Evolutionary conservation across 2,797 vertebrate genomes (phyloP).

Genomic region (Rhinella marina): DNA sequence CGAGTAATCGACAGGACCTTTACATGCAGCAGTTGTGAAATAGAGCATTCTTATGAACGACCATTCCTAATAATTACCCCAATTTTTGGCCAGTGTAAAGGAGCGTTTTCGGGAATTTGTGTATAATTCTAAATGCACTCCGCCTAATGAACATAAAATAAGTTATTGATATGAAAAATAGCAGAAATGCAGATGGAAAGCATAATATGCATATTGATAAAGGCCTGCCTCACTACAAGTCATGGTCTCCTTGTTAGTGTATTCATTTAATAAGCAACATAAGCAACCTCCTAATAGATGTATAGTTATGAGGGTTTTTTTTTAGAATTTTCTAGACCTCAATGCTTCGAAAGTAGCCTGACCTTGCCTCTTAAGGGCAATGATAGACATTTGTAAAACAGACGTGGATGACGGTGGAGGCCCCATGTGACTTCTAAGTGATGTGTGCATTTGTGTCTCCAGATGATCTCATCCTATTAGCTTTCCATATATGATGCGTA

Average conservation of each 20-base stretch:
- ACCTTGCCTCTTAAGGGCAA: background rate
- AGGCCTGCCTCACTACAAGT: background rate
- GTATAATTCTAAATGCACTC: background rate
- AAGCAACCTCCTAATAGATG: background rate
- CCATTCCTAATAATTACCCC: too few species aligned
- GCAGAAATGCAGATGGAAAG: background rate
- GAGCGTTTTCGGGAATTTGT: background rate
- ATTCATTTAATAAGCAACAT: background rate
- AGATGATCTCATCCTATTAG: conserved; percentile 11
- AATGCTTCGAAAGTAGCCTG: background rate
- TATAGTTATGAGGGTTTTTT: background rate
- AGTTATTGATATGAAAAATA: background rate
- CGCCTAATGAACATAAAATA: background rate
- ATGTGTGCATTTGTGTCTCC: background rate
- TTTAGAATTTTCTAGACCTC: background rate
- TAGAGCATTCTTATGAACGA: too few species aligned
- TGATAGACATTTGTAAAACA: background rate
- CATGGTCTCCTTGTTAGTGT: background rate
- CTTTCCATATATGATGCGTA: background rate
- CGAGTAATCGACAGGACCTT: too few species aligned
- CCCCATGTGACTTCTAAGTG: background rate
- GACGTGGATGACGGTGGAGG: background rate
- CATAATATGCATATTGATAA: background rate
- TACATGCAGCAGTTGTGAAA: too few species aligned
- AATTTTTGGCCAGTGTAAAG: too few species aligned